Percentiles rank a stretch among this genome's conserved stretches.
Conservation (phyloP, 2,888 invertebrate species). For the Girardia tigrina region DNA sequence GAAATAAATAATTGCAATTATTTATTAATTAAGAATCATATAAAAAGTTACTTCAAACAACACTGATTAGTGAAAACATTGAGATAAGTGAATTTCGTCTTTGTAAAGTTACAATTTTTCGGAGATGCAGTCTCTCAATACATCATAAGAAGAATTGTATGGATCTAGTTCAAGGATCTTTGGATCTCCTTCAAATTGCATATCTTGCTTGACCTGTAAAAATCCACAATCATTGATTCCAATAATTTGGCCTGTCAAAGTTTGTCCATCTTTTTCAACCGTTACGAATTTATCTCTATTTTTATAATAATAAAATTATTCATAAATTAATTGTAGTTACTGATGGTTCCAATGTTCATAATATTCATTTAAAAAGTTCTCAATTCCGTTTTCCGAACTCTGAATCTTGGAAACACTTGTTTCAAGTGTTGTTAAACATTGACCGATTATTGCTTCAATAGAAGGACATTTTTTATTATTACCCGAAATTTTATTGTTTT, state of each 20-base stretch:
- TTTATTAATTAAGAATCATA: too few species aligned
- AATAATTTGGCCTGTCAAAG: conserved; percentile 51
- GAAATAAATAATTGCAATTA: too few species aligned
- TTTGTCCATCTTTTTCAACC: conserved; percentile 54
- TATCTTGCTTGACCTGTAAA: too few species aligned
- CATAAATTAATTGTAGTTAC: conserved; percentile 53
- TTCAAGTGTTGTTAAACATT: conserved; percentile 63
- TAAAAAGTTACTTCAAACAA: too few species aligned
- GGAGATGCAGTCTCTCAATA: too few species aligned
- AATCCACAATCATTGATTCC: conserved; percentile 78
- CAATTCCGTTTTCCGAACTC: conserved; percentile 53
- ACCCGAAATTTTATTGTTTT: conserved; percentile 54
- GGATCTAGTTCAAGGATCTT: too few species aligned
- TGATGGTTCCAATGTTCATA: conserved; percentile 80
- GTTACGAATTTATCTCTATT: conserved; percentile 57
- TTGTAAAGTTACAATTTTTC: too few species aligned
- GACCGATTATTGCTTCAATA: conserved; percentile 56
- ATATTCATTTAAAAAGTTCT: conserved; percentile 61
- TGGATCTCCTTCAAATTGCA: too few species aligned
- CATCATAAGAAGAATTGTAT: too few species aligned
- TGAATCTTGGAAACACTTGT: conserved; percentile 58
- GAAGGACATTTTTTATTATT: conserved; percentile 40
- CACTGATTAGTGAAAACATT: too few species aligned
- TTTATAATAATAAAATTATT: conserved; percentile 27
- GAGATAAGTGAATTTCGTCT: too few species aligned